Evolutionary conservation across 2,113 vertebrate species (phyloP), one percentile per base, ranked within the genome.

Genomic region (Chloropsis cyanopogon): DNA sequence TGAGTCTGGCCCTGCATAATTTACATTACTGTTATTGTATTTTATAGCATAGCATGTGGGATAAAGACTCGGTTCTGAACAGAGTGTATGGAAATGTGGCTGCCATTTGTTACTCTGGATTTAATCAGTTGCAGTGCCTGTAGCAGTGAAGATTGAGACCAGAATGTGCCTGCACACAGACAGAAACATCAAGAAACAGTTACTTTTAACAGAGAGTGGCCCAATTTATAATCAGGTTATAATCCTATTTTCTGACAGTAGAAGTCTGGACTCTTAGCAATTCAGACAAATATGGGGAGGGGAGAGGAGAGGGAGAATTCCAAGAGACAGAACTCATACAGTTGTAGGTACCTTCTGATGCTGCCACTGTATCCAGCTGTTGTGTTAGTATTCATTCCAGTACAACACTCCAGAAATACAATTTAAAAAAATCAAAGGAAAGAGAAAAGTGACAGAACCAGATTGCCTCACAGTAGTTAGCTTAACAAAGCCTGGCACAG

Each of bases 21-120:
- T 97, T 94, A 80, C 85, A 73, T 83, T 72, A 47, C 72, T 89
- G 16, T 82, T 71, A 29, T 89, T 95, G 86, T 86, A 79, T 88
- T 69, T 85, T 86, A 92, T 88, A 89, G 44, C 46, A 31, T 17
- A 93, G 41, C 42, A 33, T 17, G 29, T 28, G 84, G 83, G 31
- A 53, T 52, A 81, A 56, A 95, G 92, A 21, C 57, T 88, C 1
- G 0, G 26, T 65, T 96, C 80, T 25, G 91, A 91, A 42, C n/a
- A 77, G 88, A 39, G 44, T 71, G 5, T n/a, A 59, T 69, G 82
- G 83, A 95, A 95, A 73, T 8, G 54, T 80, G 60, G 69, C 93
- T 96, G 73, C 85, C 77, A n/a, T 82, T 96, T 90, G 71, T 52
- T 76, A 92, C 87, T 28, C 52, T 20, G 4, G 44, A 86, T 85